Base-by-base conservation (phyloP, 2,888 invertebrate genomes). In the Plagiodera versicolora region DNA sequence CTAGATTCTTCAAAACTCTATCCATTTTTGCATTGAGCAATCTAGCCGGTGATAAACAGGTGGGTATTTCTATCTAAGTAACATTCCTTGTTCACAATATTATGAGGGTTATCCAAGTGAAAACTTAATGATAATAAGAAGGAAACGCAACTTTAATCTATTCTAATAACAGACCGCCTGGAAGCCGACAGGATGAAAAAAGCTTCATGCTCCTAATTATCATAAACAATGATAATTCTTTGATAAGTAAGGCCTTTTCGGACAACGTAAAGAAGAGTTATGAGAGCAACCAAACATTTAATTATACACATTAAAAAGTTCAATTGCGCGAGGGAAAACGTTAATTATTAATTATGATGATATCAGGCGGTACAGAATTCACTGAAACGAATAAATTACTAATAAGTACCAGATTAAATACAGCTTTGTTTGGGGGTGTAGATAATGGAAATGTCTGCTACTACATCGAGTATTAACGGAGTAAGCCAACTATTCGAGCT, bases 201-300 rank as follows among this genome's bases (percentile, higher is more conserved):
- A 35, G 32, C 20, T 45, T 20, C 47, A 56, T 50, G 50, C 28
- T 45, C 47, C 53, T 53, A 56, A 59, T 62, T 62, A 62, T 53
- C 59, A 58, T 54, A 58, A 62, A 55, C 48, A 56, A 62, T 54
- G 56, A 56, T 62, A 59, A 61, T 60, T 47, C 49, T 52, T 39
- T 53, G 50, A 55, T 59, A 58, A 55, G 55, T 60, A 55, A 30
- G 55, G 55, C 44, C 35, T 49, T 19, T 60, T 60, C 50, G 16
- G 45, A 20, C 32, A 20, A 49, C 45, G 55, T 55, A 51, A 32
- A 60, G 9, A 50, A 54, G 50, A 56, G 45, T 45, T 59, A 55
- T 59, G 55, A 19, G 9, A 32, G 54, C 50, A 55, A 54, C 50
- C 47, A 35, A 55, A 55, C 55, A 44, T 51, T 49, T 50, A 50